Conservation (phyloP, 2,113 vertebrate species). For the Heloderma charlesbogerti region DNA sequence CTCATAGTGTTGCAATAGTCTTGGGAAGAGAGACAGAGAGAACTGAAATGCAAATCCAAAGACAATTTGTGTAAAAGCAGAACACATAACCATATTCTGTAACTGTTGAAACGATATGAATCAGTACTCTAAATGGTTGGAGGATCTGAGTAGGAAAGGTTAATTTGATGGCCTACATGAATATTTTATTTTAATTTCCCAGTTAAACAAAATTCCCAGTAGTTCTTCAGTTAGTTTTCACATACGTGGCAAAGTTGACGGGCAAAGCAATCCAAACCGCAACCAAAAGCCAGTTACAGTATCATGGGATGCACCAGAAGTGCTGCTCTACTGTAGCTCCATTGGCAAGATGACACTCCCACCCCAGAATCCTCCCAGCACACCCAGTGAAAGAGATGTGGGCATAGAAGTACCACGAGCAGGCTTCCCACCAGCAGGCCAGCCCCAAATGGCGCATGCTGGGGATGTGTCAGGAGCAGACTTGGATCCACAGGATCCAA, state of each 20-base stretch:
- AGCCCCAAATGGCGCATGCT: no score
- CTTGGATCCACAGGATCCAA: background rate
- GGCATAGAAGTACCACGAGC: no score
- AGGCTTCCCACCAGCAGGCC: no score
- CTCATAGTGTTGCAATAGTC: background rate
- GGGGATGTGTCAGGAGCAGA: background rate
- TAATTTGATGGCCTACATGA: background rate
- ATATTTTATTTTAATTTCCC: background rate
- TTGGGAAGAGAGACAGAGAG: background rate
- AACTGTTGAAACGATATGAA: background rate
- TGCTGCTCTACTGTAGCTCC: no score
- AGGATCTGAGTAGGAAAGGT: background rate
- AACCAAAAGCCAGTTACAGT: no score
- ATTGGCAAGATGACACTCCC: no score
- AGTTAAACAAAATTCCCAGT: background rate
- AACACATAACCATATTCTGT: background rate
- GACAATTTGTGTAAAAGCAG: background rate
- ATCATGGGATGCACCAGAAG: background rate
- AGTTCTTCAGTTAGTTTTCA: no score
- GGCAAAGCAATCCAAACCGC: background rate
- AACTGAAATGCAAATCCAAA: constrained; percentile 7
- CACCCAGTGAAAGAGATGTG: no score
- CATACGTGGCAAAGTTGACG: no score
- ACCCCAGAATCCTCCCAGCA: no score
- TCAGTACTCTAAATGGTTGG: background rate